phyloP scores from a whole-genome alignment of 2,113 vertebrate genomes.

The Trinectes maculatus region DNA sequence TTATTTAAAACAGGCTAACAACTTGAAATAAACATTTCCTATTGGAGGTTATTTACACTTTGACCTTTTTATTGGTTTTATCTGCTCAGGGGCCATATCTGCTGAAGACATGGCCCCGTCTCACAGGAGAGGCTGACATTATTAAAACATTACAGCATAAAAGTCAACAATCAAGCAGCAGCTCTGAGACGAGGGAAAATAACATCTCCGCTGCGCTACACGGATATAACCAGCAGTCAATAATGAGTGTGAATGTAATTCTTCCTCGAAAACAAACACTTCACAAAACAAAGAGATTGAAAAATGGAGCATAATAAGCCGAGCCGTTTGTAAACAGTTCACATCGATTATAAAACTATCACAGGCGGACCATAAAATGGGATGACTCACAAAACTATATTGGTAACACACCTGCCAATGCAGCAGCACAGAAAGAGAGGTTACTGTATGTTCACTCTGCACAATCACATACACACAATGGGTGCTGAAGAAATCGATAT shows the following conservation, averaged over 20 bases:
- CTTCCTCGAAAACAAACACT: neutral
- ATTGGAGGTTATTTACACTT: neutral
- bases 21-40: slow-evolving; percentile 4
- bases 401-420: slow-evolving; percentile 26
- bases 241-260: neutral
- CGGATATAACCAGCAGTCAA: neutral
- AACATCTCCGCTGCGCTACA: neutral
- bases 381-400: slow-evolving; percentile 22
- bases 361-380: neutral
- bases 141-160: slow-evolving; percentile 15
- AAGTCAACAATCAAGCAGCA: slow-evolving; percentile 2
- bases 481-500: slow-evolving; percentile 18
- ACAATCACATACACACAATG: slow-evolving; percentile 2
- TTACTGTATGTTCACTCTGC: slow-evolving; percentile 32
- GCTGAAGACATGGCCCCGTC: neutral
- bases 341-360: slow-evolving; percentile 5
- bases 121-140: neutral
- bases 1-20: slow-evolving; percentile 6
- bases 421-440: slow-evolving; percentile 33
- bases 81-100: too few relatives aligned
- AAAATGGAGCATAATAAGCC: neutral
- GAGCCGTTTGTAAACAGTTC: neutral
- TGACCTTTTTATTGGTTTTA: slow-evolving; percentile 1
- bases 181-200: neutral
- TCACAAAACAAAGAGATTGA: neutral